These are phyloP conservation scores for Pocillopora verrucosa DNA, from an alignment of 64 coral and sea anemone genomes.

Conservation along the genomic window DNA sequence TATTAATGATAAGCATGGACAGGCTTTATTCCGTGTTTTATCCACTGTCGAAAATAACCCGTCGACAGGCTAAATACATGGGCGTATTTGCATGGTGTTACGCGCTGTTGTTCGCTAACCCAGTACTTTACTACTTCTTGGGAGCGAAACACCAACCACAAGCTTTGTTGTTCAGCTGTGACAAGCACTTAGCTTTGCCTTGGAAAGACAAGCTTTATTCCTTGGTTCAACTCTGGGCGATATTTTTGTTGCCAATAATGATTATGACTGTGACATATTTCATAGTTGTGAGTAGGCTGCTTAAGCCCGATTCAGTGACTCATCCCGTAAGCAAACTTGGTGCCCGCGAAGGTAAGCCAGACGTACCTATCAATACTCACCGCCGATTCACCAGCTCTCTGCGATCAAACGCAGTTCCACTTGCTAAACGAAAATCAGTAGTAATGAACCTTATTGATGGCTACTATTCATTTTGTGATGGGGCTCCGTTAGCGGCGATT, in stretches of 20 bases:
- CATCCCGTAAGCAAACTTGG: constrained; percentile 21
- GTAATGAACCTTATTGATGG: constrained; percentile 99
- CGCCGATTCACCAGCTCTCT: constrained; percentile 62
- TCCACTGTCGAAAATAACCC: constrained; percentile 92
- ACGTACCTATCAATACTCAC: constrained; percentile 55
- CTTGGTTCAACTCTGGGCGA: constrained; percentile 76
- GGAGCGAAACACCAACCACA: constrained; percentile 72
- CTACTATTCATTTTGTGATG: constrained; percentile 82
- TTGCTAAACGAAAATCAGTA: constrained; percentile 88
- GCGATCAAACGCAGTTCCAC: constrained; percentile 80
- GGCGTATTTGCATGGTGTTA: constrained; percentile 93
- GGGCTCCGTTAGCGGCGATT: constrained; percentile 78
- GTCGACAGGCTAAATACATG: constrained; percentile 92
- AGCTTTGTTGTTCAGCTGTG: constrained; percentile 65
- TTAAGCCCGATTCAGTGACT: constrained; percentile 44
- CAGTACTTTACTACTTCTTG: constrained; percentile 82
- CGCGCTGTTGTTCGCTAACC: constrained; percentile 82
- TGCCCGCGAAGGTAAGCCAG: constrained; percentile 14
- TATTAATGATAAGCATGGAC: constrained; percentile 90
- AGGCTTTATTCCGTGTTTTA: constrained; percentile 90
- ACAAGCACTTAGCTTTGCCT: constrained; percentile 25
- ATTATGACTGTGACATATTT: constrained; percentile 73
- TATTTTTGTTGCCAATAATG: constrained; percentile 74
- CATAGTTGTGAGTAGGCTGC: constrained; percentile 63
- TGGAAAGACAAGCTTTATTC: constrained; percentile 86